These are phyloP conservation scores for Malacosoma neustria DNA, from an alignment of 2,888 invertebrate species.

Conservation along the genomic window DNA sequence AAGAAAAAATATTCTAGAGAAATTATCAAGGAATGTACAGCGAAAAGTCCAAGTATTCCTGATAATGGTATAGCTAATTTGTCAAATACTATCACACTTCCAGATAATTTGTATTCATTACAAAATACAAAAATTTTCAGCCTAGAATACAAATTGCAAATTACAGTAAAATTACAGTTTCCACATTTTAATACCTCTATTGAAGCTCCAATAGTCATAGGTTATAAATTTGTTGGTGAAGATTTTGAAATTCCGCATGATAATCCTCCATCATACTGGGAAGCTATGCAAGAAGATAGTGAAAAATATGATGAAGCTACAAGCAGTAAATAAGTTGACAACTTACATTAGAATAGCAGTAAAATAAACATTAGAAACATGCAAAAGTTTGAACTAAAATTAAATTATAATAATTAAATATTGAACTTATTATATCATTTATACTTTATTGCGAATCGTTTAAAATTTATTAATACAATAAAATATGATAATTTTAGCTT, in stretches of 20 bases:
- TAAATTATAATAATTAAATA: no score
- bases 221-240: conserved; percentile 9
- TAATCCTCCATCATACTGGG: conserved; percentile 18
- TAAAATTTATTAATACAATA: no score
- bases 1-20: neutral
- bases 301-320: conserved; percentile 1
- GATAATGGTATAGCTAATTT: conserved; percentile 12
- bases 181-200: conserved; percentile 17
- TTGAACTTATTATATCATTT: no score
- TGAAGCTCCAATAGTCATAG: conserved; percentile 23
- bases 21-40: conserved; percentile 9
- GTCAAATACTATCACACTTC: conserved; percentile 10
- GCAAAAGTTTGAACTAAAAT: no score
- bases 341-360: no score
- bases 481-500: no score
- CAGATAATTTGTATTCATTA: conserved; percentile 16
- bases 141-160: conserved; percentile 17
- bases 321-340: no score
- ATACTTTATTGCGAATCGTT: no score
- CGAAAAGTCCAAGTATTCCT: conserved; percentile 11
- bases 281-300: conserved; percentile 15
- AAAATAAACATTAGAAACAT: no score
- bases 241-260: conserved; percentile 3
- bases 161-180: conserved; percentile 19
- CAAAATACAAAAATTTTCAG: conserved; percentile 19